These are phyloP conservation scores for Raja brachyura DNA, from an alignment of 2,113 vertebrate species.

Conservation along the genomic window DNA sequence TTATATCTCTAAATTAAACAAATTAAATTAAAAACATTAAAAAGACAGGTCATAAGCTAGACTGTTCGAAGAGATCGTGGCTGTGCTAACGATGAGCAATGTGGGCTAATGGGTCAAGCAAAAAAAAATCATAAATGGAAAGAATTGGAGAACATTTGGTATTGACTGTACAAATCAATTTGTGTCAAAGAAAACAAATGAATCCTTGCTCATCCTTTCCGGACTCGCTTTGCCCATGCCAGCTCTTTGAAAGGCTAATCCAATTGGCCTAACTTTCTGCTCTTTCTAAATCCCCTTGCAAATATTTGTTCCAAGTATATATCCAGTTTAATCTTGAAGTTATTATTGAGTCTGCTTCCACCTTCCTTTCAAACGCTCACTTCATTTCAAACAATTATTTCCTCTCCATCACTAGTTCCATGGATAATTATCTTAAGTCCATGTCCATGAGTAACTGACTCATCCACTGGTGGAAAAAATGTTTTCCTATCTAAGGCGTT, in stretches of 20 bases:
- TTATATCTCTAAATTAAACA: no score
- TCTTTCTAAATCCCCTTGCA: neutral
- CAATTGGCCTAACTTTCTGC: neutral
- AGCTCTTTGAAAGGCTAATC: neutral
- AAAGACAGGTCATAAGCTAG: neutral
- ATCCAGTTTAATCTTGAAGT: neutral
- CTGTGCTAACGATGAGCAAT: neutral
- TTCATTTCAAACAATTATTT: neutral
- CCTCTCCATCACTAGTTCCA: neutral
- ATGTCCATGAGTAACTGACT: neutral
- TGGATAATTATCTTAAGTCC: neutral
- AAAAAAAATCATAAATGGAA: neutral
- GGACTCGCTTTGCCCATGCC: neutral
- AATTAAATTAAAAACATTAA: neutral
- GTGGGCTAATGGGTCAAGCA: neutral
- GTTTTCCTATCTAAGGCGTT: neutral
- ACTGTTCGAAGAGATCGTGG: neutral
- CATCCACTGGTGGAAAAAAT: neutral
- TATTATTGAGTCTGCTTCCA: neutral
- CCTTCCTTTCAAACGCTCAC: neutral
- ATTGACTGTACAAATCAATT: neutral
- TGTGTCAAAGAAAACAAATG: neutral
- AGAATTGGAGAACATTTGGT: neutral
- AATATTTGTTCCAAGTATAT: neutral
- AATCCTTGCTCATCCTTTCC: neutral